phyloP scores from a whole-genome alignment of 2,888 invertebrate species.

The Agrochola litura region DNA sequence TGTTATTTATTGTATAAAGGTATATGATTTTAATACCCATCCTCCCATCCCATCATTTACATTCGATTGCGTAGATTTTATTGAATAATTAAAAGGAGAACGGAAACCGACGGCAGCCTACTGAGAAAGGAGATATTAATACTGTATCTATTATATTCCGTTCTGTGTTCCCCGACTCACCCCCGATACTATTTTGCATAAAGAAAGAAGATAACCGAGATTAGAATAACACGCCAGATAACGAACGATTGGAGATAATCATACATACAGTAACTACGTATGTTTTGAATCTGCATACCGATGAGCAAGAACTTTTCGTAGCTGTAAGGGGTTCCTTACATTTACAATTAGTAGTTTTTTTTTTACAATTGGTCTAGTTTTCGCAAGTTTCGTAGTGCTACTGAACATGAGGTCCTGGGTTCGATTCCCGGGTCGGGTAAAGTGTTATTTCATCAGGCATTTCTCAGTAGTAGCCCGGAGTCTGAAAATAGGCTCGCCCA shows the following conservation, averaged over 20 bases:
- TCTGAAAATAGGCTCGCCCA: background rate
- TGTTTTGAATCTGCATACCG: constrained; percentile 10
- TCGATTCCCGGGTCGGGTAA: background rate
- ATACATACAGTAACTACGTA: constrained; percentile 36
- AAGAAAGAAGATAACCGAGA: constrained; percentile 60
- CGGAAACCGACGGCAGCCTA: constrained; percentile 25
- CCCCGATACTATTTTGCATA: constrained; percentile 62
- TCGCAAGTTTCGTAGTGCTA: background rate
- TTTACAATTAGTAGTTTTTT: background rate
- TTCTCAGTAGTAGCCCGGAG: background rate
- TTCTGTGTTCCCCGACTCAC: constrained; percentile 49
- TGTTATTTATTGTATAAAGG: background rate
- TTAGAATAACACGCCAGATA: constrained; percentile 60
- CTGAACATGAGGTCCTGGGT: background rate
- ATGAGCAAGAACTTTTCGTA: background rate
- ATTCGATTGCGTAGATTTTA: constrained; percentile 34
- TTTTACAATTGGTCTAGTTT: background rate
- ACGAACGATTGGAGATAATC: constrained; percentile 47
- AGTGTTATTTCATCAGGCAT: background rate
- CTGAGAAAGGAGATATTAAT: constrained; percentile 47
- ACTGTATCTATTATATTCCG: constrained; percentile 51
- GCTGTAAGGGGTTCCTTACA: constrained; percentile 13
- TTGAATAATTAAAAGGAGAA: constrained; percentile 51
- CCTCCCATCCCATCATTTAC: constrained; percentile 12
- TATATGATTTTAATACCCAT: background rate